These are phyloP conservation scores for Wiebesia pumilae DNA, from an alignment of 1,140 invertebrate species.

Conservation along the genomic window DNA sequence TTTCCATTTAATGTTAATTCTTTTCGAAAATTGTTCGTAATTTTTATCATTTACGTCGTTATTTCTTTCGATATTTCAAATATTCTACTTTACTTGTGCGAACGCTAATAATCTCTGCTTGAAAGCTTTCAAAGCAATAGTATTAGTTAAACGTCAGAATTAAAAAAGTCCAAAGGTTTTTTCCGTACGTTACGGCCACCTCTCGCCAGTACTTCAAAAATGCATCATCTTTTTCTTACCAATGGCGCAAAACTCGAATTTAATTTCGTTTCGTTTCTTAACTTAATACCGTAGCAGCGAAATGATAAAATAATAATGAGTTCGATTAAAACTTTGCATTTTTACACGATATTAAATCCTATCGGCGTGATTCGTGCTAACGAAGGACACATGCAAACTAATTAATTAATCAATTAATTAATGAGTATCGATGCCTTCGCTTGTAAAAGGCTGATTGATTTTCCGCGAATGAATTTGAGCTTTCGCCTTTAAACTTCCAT, in stretches of 20 bases:
- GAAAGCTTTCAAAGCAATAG: no score
- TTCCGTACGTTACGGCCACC: neutral
- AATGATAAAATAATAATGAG: no score
- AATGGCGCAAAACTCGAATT: neutral
- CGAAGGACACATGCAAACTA: neutral
- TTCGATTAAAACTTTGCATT: neutral
- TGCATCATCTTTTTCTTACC: neutral
- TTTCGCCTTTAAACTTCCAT: neutral
- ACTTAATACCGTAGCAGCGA: neutral
- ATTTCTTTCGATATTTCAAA: no score
- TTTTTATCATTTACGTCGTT: no score
- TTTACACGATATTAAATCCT: neutral
- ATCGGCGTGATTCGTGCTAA: neutral
- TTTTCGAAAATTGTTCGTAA: no score
- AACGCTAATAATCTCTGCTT: no score
- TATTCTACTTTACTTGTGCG: no score
- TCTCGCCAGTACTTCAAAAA: neutral
- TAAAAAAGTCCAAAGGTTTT: no score
- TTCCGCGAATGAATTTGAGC: neutral
- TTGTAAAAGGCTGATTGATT: neutral
- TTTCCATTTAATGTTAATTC: no score
- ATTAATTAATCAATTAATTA: constrained; percentile 25
- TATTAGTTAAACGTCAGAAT: no score
- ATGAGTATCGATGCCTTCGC: neutral
- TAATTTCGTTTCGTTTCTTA: neutral